Base-by-base conservation (phyloP, 1,140 invertebrate genomes). In the Trypoxylus dichotomus region DNA sequence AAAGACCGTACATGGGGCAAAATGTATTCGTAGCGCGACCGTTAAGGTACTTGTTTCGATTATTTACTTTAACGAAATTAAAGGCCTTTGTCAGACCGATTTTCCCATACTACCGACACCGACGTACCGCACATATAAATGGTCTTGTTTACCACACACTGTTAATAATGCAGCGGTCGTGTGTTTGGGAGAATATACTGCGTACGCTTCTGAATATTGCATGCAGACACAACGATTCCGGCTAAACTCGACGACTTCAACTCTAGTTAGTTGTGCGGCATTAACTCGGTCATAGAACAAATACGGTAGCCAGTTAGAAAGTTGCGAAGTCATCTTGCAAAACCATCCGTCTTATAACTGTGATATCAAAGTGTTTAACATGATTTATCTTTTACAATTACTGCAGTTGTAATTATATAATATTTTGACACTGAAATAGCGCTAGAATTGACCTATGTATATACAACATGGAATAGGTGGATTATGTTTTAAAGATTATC, bases 81-180 rank as follows among this genome's bases (percentile, higher is more conserved):
- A 74, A 43, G 72, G 32, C 27, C 72, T 37, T 74, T 43, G 72
- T 74, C 19, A 43, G 41, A 37, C 29, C 32, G 29, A 74, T 37
- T 74, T 74, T 74, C 72, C 72, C 72, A 74, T 74, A 74, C 32
- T 41, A 37, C 19, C 72, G 72, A 74, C 32, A 68, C 60, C 7
- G 15, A 43, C 72, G 72, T 43, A 74, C 72, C 72, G 72, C 72
- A 74, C 72, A 74, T 74, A 74, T 74, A 74, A 74, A 74, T 74
- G 72, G 72, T 43, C 72, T 74, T 74, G 72, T 74, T 74, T 74
- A 74, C 72, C 72, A 29, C 72, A 74, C 72, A 29, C 72, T 43
- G 72, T 74, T 74, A 74, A 74, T 74, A 74, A 74, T 74, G 72
- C 72, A 74, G 41, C 72, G 41, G 72, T 43, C 72, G 72, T 43